Evolutionary conservation across 2,888 invertebrate species (phyloP).

Genomic region (Tipula unca): DNA sequence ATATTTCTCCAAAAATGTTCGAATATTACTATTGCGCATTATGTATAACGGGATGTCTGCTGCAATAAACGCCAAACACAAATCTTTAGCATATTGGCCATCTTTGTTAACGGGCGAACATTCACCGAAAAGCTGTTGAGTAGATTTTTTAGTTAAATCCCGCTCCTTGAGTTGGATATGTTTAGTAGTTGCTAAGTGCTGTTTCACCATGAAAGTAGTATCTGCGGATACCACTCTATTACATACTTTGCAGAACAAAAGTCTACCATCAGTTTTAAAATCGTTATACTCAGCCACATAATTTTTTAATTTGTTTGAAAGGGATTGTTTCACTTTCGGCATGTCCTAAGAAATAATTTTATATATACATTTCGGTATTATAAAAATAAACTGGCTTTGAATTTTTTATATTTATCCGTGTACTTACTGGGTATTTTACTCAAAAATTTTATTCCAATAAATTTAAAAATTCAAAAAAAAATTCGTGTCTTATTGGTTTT

Average conservation of each 20-base stretch:
- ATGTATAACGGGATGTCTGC: too few relatives aligned
- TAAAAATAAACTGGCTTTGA: neutral
- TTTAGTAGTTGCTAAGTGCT: constrained; percentile 20
- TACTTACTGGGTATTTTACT: too few relatives aligned
- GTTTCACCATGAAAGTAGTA: constrained; percentile 18
- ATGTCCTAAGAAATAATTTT: neutral
- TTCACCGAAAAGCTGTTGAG: neutral
- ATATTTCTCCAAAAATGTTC: too few relatives aligned
- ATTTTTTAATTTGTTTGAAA: neutral
- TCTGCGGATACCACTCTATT: constrained; percentile 18
- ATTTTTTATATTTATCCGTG: neutral
- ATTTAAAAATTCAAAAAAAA: neutral
- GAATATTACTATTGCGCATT: too few relatives aligned
- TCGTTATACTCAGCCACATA: neutral
- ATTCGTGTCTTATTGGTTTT: neutral
- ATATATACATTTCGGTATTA: too few relatives aligned
- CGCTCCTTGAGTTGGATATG: constrained; percentile 19
- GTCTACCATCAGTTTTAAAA: constrained; percentile 22
- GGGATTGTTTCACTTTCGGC: neutral
- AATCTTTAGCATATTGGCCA: too few relatives aligned
- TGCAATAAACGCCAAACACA: too few relatives aligned
- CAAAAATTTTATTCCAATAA: too few relatives aligned
- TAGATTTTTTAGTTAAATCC: neutral
- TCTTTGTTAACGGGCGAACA: too few relatives aligned
- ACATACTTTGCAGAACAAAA: constrained; percentile 22